These are phyloP conservation scores for Spizella passerina DNA, from an alignment of 2,797 vertebrate genomes.

Conservation along the genomic window DNA sequence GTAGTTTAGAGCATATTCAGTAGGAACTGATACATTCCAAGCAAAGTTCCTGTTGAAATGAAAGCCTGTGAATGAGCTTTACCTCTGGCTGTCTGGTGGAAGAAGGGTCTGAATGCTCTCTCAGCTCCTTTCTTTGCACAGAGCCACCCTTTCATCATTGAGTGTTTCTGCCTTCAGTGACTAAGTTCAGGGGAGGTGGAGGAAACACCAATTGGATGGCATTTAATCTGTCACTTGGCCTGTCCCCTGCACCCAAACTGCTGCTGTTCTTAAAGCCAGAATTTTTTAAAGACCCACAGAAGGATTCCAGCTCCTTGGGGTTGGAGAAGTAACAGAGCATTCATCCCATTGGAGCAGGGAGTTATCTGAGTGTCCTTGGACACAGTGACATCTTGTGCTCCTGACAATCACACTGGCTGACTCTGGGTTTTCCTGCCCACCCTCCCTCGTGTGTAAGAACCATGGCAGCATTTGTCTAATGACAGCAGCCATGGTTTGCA, in stretches of 20 bases:
- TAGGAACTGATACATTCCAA: not conserved
- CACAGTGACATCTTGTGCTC: not conserved
- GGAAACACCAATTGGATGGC: not conserved
- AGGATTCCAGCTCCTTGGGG: not conserved
- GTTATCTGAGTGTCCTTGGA: not conserved
- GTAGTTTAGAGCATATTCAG: not conserved
- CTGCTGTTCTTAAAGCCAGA: not conserved
- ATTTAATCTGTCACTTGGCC: not conserved
- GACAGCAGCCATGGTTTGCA: not conserved
- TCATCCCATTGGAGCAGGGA: not conserved
- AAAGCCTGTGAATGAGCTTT: not conserved
- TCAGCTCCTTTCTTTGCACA: not conserved
- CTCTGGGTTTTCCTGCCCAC: not conserved
- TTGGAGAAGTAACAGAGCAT: not conserved
- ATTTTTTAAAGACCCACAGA: not conserved
- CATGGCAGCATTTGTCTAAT: not conserved
- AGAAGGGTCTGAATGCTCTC: not conserved
- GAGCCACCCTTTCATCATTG: not conserved
- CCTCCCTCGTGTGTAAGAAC: rapidly evolving
- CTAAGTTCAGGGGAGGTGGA: not conserved
- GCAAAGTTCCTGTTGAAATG: not conserved
- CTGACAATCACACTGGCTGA: not conserved
- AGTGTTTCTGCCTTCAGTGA: not conserved
- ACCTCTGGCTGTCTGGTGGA: not conserved
- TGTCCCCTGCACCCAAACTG: not conserved